Conservation (phyloP, 2,888 invertebrate species). For the Drosophila imparisetae region DNA sequence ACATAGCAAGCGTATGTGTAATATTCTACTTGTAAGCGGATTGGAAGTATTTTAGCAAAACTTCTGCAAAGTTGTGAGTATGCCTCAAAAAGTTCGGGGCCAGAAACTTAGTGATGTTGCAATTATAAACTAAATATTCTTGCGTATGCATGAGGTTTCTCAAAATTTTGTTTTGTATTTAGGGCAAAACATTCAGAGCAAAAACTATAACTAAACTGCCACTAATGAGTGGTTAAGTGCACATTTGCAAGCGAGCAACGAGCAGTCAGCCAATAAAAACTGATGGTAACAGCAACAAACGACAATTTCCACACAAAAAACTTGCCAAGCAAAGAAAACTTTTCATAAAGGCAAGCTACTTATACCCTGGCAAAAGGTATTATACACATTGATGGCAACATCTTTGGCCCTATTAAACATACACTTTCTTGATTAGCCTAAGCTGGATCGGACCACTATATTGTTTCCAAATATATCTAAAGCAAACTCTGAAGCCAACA, state of each 20-base stretch:
- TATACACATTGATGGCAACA: background rate
- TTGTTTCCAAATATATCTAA: background rate
- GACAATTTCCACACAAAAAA: slow-evolving; percentile 41
- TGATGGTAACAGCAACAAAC: slow-evolving; percentile 33
- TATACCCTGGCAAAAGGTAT: background rate
- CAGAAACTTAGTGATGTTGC: slow-evolving; percentile 20
- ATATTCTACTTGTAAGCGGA: slow-evolving; percentile 59
- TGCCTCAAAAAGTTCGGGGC: slow-evolving; percentile 2
- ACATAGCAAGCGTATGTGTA: slow-evolving; percentile 47
- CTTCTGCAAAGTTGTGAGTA: slow-evolving; percentile 12
- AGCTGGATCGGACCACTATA: background rate
- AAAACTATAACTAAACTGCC: slow-evolving; percentile 60
- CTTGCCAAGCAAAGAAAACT: slow-evolving; percentile 48
- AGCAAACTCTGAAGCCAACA: background rate
- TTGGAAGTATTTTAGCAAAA: slow-evolving; percentile 28
- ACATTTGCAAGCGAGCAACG: slow-evolving; percentile 61
- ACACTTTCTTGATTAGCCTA: background rate
- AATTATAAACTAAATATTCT: slow-evolving; percentile 34
- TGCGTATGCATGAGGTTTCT: slow-evolving; percentile 22
- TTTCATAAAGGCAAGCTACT: slow-evolving; percentile 59
- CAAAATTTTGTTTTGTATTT: slow-evolving; percentile 10
- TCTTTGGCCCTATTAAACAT: background rate
- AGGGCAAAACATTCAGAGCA: slow-evolving; percentile 15
- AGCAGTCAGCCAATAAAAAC: slow-evolving; percentile 64
- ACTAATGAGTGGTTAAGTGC: slow-evolving; percentile 73